Evolutionary conservation across 2,797 vertebrate genomes (phyloP).

Genomic region (Buphagus erythrorhynchus): DNA sequence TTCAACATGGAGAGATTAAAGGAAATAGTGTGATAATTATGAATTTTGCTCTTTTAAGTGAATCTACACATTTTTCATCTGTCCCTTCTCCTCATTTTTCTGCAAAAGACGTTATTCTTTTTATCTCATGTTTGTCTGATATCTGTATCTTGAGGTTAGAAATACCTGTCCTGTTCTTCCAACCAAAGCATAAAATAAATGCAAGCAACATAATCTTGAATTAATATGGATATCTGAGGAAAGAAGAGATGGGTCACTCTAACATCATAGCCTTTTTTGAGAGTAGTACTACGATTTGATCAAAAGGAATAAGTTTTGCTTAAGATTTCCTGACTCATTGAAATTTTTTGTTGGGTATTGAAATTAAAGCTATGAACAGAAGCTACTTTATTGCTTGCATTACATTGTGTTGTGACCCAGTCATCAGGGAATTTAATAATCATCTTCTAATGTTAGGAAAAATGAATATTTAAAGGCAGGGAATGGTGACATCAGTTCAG

Average conservation of each 20-base stretch:
- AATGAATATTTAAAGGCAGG: not conserved
- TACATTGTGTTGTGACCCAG: not conserved
- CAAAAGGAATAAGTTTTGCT: not conserved
- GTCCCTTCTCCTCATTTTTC: not conserved
- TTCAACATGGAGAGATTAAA: constrained; percentile 62
- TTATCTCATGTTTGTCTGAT: not conserved
- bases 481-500: not conserved
- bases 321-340: not conserved
- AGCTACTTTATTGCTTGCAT: not conserved
- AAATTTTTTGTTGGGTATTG: not conserved
- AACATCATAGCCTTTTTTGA: not conserved
- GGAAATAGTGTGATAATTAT: constrained; percentile 60
- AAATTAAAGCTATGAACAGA: not conserved
- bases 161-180: not conserved
- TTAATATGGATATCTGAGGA: not conserved
- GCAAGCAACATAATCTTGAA: not conserved
- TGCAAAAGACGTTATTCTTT: not conserved
- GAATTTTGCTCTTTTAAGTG: constrained; percentile 66
- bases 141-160: not conserved
- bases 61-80: constrained; percentile 39
- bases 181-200: not conserved
- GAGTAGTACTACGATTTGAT: not conserved
- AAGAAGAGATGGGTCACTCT: not conserved
- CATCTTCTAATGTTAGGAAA: not conserved
- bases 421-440: not conserved